These are phyloP conservation scores for Spongia lamella DNA, from an alignment of 37 sponge, comb jelly and placozoan genomes.

Conservation along the genomic window DNA sequence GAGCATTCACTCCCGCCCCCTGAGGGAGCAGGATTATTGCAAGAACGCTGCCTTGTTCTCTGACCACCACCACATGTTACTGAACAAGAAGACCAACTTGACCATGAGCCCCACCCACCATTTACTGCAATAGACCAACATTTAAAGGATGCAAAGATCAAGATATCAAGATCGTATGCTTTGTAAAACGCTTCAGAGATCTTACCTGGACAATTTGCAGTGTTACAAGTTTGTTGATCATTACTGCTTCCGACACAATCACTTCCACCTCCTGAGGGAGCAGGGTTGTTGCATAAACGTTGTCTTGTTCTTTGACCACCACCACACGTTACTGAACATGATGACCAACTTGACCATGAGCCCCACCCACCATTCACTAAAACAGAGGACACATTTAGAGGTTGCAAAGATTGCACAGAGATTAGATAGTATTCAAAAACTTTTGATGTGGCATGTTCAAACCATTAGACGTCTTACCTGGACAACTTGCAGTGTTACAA, in stretches of 20 bases:
- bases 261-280: conserved; percentile 14
- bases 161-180: no score
- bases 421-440: no score
- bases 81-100: conserved; percentile 35
- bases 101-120: conserved; percentile 37
- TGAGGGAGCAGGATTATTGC: conserved; percentile 19
- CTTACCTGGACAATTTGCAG: no score
- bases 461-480: no score
- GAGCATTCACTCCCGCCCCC: background rate
- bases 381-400: no score
- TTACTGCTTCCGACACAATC: no score
- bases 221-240: no score
- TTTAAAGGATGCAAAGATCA: background rate
- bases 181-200: no score
- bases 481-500: conserved; percentile 63
- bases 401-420: no score
- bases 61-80: conserved; percentile 37
- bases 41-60: conserved; percentile 16
- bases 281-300: conserved; percentile 7
- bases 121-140: background rate
- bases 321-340: background rate
- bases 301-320: conserved; percentile 24
- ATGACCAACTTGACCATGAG: background rate
- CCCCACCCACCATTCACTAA: background rate
- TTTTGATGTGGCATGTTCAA: no score